Conservation (phyloP, 2,797 vertebrate species). For the Xiphophorus birchmanni region DNA sequence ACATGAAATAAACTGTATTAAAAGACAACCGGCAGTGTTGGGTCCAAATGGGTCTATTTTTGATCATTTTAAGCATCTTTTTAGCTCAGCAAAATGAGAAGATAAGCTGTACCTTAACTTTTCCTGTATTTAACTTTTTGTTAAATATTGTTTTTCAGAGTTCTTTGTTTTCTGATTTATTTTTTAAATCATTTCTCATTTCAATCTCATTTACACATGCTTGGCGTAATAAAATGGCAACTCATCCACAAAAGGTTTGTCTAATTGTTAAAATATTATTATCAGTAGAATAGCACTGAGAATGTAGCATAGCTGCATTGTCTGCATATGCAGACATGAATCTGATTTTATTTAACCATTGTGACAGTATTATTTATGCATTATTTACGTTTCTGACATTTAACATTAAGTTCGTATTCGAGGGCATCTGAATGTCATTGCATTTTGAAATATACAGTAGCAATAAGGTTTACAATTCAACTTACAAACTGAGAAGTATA, state of each 20-base stretch:
- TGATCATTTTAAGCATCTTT: neutral
- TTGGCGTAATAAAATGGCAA: neutral
- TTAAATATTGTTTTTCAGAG: neutral
- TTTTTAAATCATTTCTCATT: neutral
- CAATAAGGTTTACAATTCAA: neutral
- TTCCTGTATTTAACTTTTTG: neutral
- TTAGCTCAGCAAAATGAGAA: neutral
- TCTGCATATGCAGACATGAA: neutral
- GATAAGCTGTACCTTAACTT: neutral
- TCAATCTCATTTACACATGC: neutral
- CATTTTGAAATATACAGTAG: neutral
- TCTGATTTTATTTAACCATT: neutral
- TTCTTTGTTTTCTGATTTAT: neutral
- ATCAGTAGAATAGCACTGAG: neutral
- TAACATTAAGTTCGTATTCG: neutral
- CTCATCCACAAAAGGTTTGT: neutral
- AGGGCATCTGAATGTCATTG: neutral
- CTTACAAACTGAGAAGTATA: neutral
- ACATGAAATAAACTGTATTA: neutral
- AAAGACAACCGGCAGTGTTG: neutral
- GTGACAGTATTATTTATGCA: neutral
- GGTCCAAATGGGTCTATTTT: neutral
- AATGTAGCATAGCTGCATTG: neutral
- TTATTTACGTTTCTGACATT: neutral
- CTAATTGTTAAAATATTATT: neutral